A percentile compares a stretch with the other conserved stretches of the same genome.
Evolutionary conservation across 2,888 invertebrate genomes (phyloP).

Genomic region (Ophioninae sp.): DNA sequence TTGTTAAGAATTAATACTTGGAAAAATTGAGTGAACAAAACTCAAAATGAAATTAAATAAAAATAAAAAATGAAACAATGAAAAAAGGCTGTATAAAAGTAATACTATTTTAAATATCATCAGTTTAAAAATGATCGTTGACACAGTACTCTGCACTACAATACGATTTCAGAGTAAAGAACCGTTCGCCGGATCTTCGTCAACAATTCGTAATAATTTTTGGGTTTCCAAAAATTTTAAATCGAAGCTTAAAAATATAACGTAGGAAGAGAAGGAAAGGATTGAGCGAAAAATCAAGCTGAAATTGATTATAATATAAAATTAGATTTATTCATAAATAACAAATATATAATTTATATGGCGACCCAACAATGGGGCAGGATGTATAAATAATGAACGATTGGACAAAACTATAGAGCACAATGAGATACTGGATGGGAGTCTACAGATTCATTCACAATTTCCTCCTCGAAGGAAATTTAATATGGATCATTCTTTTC

Average conservation of each 20-base stretch:
- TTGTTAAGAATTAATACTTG: too few relatives aligned
- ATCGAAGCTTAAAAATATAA: background rate
- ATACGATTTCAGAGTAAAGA: too few relatives aligned
- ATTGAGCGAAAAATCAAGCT: constrained; percentile 53
- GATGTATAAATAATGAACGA: constrained; percentile 74
- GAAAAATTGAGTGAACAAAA: too few relatives aligned
- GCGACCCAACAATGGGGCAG: constrained; percentile 65
- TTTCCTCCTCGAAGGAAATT: constrained; percentile 28
- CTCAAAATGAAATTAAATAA: too few relatives aligned
- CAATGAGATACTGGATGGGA: constrained; percentile 71
- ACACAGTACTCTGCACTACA: too few relatives aligned
- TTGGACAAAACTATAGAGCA: constrained; percentile 72
- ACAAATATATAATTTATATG: constrained; percentile 77
- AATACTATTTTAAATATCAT: too few relatives aligned
- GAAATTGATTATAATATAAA: constrained; percentile 63
- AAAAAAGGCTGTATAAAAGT: too few relatives aligned
- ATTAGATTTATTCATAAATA: constrained; percentile 77
- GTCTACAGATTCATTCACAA: constrained; percentile 62
- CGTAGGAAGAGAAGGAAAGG: background rate
- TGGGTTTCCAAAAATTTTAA: background rate
- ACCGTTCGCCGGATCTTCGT: too few relatives aligned
- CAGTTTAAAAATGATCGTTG: too few relatives aligned
- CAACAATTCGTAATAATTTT: too few relatives aligned
- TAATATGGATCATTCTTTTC: constrained; percentile 18
- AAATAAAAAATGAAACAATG: too few relatives aligned